These are phyloP conservation scores for Drosophila navojoa DNA, from an alignment of 1,140 invertebrate genomes.

Conservation along the genomic window DNA sequence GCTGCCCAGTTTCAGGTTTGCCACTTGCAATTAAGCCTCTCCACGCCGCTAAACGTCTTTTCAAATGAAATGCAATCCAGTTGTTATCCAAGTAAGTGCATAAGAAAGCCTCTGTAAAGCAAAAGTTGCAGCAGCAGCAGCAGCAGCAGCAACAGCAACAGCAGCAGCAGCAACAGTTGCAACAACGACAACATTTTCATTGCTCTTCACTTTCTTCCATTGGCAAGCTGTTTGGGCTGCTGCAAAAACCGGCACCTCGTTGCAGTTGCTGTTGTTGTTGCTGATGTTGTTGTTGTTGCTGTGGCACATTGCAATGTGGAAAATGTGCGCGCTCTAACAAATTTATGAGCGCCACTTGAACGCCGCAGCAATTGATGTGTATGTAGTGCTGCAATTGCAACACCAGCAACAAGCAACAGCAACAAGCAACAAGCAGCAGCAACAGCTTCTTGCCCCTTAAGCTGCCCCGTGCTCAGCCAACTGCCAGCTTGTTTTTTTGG, in stretches of 20 bases:
- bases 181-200: constrained; percentile 58
- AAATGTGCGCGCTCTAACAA: constrained; percentile 72
- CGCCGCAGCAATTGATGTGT: constrained; percentile 55
- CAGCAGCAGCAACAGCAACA: constrained; percentile 24
- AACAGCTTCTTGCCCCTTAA: not conserved
- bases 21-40: constrained; percentile 61
- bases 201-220: constrained; percentile 78
- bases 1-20: constrained; percentile 39
- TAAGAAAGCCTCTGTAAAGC: constrained; percentile 56
- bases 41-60: constrained; percentile 72
- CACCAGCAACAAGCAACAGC: constrained; percentile 25
- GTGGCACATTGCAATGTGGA: constrained; percentile 68
- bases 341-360: constrained; percentile 72
- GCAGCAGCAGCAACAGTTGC: constrained; percentile 31
- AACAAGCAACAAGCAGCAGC: constrained; percentile 27
- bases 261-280: constrained; percentile 3
- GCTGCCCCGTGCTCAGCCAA: too few relatives aligned
- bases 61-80: constrained; percentile 76
- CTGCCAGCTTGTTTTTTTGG: constrained; percentile 22
- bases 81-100: constrained; percentile 69
- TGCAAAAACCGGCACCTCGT: constrained; percentile 44
- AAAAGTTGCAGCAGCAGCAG: constrained; percentile 31
- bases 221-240: constrained; percentile 29
- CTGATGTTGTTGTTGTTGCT: constrained; percentile 11
- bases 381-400: constrained; percentile 61